These are phyloP conservation scores for Rhopalosiphum padi DNA, from an alignment of 1,140 invertebrate genomes.

Conservation along the genomic window DNA sequence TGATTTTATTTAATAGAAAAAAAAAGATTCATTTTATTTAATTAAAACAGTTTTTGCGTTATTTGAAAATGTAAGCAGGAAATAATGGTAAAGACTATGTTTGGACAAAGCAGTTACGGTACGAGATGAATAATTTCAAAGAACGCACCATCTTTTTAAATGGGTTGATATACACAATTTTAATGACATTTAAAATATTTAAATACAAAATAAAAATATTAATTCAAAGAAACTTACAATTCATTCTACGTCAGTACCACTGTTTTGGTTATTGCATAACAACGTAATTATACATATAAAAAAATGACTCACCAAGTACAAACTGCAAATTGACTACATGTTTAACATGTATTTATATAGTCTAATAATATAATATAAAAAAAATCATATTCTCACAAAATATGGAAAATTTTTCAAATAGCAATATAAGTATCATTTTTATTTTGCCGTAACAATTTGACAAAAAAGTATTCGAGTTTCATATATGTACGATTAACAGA, in stretches of 20 bases:
- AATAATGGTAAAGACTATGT: background rate
- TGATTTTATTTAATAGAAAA: background rate
- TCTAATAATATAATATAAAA: background rate
- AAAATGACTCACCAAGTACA: background rate
- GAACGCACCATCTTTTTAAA: background rate
- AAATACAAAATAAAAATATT: conserved; percentile 1
- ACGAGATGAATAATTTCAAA: background rate
- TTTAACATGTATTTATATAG: too few species aligned
- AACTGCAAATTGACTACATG: background rate
- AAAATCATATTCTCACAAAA: background rate
- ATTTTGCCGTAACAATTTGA: background rate
- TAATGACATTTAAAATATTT: background rate
- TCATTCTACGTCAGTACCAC: background rate
- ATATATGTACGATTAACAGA: background rate
- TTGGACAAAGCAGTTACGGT: background rate
- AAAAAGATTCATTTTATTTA: background rate
- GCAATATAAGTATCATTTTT: background rate
- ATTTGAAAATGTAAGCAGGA: background rate
- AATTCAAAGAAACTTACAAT: conserved; percentile 10
- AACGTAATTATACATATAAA: background rate
- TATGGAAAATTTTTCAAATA: background rate
- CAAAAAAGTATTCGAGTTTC: background rate
- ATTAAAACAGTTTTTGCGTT: background rate
- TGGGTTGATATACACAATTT: background rate
- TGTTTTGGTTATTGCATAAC: background rate